Conservation (phyloP, 2,113 vertebrate genomes). For the Eublepharis macularius region DNA sequence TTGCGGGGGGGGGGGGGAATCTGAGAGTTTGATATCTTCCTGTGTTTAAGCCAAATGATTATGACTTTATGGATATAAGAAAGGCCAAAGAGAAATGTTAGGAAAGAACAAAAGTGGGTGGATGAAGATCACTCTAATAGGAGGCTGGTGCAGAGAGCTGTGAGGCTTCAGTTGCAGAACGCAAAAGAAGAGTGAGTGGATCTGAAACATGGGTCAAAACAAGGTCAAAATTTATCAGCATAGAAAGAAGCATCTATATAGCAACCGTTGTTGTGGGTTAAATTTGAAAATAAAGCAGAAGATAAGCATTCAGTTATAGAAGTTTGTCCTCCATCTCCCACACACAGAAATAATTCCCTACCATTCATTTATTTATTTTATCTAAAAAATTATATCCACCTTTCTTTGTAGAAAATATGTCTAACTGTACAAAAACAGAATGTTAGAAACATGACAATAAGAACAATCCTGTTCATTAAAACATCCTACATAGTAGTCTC, state of each 20-base stretch:
- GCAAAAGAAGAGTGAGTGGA: neutral
- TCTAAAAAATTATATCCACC: too few species aligned
- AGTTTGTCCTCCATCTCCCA: too few species aligned
- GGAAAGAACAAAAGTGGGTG: neutral
- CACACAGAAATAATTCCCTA: too few species aligned
- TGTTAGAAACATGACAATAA: too few species aligned
- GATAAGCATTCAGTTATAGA: too few species aligned
- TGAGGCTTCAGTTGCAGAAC: neutral
- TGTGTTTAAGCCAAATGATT: neutral
- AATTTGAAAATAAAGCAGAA: too few species aligned
- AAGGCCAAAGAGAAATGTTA: neutral
- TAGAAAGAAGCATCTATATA: neutral
- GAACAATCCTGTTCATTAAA: too few species aligned
- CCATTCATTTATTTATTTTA: too few species aligned
- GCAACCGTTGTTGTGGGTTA: neutral
- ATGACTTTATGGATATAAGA: neutral
- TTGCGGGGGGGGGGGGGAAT: neutral
- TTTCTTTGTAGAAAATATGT: too few species aligned
- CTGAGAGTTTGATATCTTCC: neutral
- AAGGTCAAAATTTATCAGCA: neutral
- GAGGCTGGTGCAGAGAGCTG: neutral
- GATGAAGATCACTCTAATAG: neutral
- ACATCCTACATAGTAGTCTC: too few species aligned
- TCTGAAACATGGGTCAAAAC: neutral
- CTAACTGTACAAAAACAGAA: too few species aligned